These are phyloP conservation scores for Leptobrachium ailaonicum DNA, from an alignment of 2,113 vertebrate species.

Conservation along the genomic window DNA sequence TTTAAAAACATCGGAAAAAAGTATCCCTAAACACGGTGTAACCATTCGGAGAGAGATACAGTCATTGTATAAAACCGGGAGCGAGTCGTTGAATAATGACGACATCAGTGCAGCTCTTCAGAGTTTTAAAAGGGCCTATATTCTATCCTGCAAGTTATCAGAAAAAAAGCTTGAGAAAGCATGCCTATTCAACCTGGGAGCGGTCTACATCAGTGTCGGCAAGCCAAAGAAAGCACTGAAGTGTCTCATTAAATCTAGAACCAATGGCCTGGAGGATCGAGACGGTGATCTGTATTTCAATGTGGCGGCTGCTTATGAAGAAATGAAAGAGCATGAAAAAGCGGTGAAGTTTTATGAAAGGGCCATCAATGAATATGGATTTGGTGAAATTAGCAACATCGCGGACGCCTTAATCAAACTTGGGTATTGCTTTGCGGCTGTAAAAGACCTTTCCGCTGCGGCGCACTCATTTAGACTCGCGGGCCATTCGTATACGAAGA, in stretches of 20 bases:
- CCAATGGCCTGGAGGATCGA: not conserved
- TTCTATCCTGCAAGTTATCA: not conserved
- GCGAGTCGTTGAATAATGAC: slow-evolving; percentile 17
- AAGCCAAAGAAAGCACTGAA: slow-evolving; percentile 34
- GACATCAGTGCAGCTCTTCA: not conserved
- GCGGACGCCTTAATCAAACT: slow-evolving; percentile 21
- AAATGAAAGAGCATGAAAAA: slow-evolving; percentile 45
- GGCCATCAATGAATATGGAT: not conserved
- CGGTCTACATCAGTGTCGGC: not conserved
- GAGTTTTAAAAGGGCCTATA: slow-evolving; percentile 40
- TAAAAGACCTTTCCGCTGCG: not conserved
- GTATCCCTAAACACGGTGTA: not conserved
- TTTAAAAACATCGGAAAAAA: not conserved
- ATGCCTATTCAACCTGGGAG: slow-evolving; percentile 7
- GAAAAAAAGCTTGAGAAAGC: not conserved
- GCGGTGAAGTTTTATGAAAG: slow-evolving; percentile 21
- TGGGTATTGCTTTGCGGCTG: not conserved
- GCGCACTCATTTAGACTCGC: slow-evolving; percentile 37
- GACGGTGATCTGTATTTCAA: slow-evolving; percentile 31
- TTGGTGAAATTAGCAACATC: not conserved
- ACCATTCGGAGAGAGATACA: not conserved
- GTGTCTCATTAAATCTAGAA: slow-evolving; percentile 32
- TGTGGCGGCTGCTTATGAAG: not conserved
- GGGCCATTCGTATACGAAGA: slow-evolving; percentile 18
- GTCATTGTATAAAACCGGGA: slow-evolving; percentile 18